phyloP scores from a whole-genome alignment of 1,140 invertebrate genomes.

The Euura saliciscinereae region DNA sequence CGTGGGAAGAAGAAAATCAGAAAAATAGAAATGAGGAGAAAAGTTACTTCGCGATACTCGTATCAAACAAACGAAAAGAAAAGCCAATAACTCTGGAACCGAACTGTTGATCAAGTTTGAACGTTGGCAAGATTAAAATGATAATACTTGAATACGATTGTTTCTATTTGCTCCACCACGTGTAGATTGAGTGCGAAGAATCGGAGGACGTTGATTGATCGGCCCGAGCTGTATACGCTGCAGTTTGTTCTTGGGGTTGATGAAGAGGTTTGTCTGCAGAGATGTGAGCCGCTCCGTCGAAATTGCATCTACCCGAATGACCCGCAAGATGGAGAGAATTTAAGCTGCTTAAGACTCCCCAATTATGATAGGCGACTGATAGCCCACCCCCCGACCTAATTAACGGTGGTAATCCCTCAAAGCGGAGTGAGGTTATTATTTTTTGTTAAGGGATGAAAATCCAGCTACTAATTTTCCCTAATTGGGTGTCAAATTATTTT shows the following conservation, averaged over 20 bases:
- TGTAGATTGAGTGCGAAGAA: no score
- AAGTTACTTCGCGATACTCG: no score
- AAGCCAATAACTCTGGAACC: no score
- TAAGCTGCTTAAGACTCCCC: slow-evolving; percentile 5
- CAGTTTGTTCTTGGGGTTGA: background rate
- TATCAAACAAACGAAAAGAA: no score
- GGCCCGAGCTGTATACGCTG: background rate
- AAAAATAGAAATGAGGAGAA: background rate
- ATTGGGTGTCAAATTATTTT: slow-evolving; percentile 12
- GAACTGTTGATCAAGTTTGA: no score
- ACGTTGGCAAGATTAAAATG: no score
- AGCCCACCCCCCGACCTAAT: background rate
- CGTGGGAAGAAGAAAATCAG: background rate
- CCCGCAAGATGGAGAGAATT: background rate
- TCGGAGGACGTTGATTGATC: no score
- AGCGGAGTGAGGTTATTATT: background rate
- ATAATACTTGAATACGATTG: no score
- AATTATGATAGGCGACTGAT: slow-evolving; percentile 12
- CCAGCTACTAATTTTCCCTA: slow-evolving; percentile 2
- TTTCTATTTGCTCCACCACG: no score
- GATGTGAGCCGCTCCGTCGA: background rate
- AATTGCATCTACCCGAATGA: background rate
- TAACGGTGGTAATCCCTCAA: slow-evolving; percentile 4
- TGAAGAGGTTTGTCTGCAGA: background rate
- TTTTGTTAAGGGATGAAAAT: background rate